Base-by-base conservation (phyloP, 2,888 invertebrate genomes). In the Andrena trimmerana region DNA sequence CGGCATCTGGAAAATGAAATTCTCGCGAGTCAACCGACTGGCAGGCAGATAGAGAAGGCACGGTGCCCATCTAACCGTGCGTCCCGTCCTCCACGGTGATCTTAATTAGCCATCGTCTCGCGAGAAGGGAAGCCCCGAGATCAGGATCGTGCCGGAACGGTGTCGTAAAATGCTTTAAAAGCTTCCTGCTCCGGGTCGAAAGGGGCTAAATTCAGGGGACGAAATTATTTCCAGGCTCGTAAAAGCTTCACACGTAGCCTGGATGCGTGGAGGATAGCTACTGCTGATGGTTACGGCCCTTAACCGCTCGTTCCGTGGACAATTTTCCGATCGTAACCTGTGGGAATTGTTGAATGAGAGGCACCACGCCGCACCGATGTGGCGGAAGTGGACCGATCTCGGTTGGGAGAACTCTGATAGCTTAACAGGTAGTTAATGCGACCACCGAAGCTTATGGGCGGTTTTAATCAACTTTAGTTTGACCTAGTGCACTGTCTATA, bases 201-300 rank as follows among this genome's bases (percentile, higher is more conserved):
- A 57, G 63, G 74, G 66, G 76, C 62, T 48, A 57, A 65, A 66
- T 50, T 20, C 57, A 48, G 24, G 50, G 63, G 67, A 60, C 66
- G 70, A 78, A 83, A 87, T 88, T 85, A 85, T 85, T 87, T 73
- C 83, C 74, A 73, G 67, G 66, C 76, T 81, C 82, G 81, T 85
- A 75, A 83, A 83, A 65, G 67, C 52, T 42, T 54, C 6, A 42
- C 59, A 33, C 33, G 31, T 33, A 50, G 50, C 48, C 36, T 57
- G 62, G 16, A 20, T 27, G 60, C 31, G 54, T 54, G 27, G 48
- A 29, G 24, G 31, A 20, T 33, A 69, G n/a, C 36, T 27, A 24
- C 33, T n/a, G 48, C 8, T 29, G 20, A 36, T 36, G 71, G 57
- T 50, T 72, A 66, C 36, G 29, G 33, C 36, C 48, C 59, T 68